Evolutionary conservation across 2,113 vertebrate genomes (phyloP).

Genomic region (Paraplagusia blochii): DNA sequence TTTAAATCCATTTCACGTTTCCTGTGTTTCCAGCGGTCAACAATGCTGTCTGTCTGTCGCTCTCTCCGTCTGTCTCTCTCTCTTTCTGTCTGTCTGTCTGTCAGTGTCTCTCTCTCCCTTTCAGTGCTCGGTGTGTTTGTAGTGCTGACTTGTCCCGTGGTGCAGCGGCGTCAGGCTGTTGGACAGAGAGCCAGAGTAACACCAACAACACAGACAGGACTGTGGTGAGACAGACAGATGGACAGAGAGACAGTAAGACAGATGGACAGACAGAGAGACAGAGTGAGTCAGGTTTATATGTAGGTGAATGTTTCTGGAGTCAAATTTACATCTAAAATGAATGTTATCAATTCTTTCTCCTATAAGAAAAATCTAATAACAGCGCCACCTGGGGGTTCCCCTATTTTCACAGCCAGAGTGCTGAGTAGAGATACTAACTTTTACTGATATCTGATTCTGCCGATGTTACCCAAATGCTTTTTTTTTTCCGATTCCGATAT

Average conservation of each 20-base stretch:
- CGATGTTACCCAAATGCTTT: no score
- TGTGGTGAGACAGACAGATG: conserved; percentile 19
- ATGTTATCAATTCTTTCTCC: no score
- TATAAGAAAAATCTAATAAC: no score
- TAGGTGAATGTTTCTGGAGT: no score
- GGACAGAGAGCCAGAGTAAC: conserved; percentile 54
- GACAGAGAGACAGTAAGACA: not conserved
- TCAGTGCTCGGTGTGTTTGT: conserved; percentile 59
- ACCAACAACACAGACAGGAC: conserved; percentile 68
- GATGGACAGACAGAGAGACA: not conserved
- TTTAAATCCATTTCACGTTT: no score
- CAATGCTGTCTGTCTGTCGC: conserved; percentile 23
- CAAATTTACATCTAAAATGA: no score
- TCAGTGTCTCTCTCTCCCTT: conserved; percentile 2
- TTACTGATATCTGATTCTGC: no score
- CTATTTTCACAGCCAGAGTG: no score
- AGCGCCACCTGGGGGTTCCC: no score
- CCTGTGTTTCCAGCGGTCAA: no score
- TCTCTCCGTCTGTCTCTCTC: conserved; percentile 5
- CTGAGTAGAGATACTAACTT: no score
- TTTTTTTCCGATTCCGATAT: no score
- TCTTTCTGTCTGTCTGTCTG: not conserved
- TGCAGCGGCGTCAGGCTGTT: conserved; percentile 50
- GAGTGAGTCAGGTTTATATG: conserved; percentile 7
- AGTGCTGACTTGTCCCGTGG: conserved; percentile 47